phyloP scores from a whole-genome alignment of 2,797 vertebrate genomes.

The Monodelphis domestica region DNA sequence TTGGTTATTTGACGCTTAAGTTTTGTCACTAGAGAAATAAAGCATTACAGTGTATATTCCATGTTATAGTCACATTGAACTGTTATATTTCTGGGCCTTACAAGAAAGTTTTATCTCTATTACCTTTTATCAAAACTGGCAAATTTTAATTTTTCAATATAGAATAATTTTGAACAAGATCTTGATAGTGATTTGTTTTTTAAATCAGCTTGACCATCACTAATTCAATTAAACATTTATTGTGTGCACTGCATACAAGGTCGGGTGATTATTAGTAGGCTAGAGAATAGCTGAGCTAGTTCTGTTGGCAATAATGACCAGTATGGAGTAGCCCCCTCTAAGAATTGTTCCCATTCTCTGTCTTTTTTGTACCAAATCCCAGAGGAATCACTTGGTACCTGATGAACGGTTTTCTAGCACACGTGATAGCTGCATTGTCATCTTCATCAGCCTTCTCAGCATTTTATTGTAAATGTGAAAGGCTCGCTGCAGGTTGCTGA shows the following conservation, averaged over 20 bases:
- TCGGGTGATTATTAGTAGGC: background rate
- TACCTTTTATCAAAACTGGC: background rate
- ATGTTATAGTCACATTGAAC: background rate
- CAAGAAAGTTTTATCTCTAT: background rate
- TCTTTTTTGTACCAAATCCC: background rate
- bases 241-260: background rate
- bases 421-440: slow-evolving; percentile 6
- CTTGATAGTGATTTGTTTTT: background rate
- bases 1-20: background rate
- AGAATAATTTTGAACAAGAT: background rate
- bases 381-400: background rate
- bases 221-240: background rate
- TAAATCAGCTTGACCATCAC: background rate
- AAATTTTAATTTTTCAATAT: background rate
- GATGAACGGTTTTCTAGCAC: slow-evolving; percentile 15
- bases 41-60: background rate
- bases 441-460: slow-evolving; percentile 25
- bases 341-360: background rate
- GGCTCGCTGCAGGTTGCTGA: slow-evolving; percentile 34
- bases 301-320: background rate
- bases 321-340: background rate
- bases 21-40: slow-evolving; percentile 30
- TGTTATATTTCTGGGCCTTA: background rate
- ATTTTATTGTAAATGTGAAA: slow-evolving; percentile 46
- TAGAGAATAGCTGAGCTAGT: background rate